Evolutionary conservation across 2,113 vertebrate species (phyloP).

Genomic region (Synchiropus splendidus): DNA sequence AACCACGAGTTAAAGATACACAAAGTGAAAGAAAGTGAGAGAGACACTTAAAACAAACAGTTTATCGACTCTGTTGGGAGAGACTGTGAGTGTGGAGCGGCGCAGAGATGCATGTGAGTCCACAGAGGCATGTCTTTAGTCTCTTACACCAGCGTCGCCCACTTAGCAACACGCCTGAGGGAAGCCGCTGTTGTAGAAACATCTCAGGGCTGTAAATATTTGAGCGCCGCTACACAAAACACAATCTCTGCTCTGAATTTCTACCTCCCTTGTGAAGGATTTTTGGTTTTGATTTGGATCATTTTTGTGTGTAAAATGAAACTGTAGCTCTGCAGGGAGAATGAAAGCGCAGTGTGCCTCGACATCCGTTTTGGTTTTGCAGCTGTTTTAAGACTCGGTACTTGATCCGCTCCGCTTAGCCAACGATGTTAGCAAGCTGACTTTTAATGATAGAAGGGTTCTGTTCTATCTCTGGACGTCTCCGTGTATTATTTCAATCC

Average conservation of each 20-base stretch:
- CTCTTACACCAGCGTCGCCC: constrained; percentile 30
- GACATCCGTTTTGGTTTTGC: too few species aligned
- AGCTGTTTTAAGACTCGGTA: too few species aligned
- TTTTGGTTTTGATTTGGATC: too few species aligned
- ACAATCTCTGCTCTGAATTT: constrained; percentile 16
- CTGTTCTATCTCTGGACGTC: constrained; percentile 35
- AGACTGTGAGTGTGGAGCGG: constrained; percentile 32
- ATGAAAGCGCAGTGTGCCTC: too few species aligned
- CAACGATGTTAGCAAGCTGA: constrained; percentile 83
- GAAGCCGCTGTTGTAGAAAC: constrained; percentile 29
- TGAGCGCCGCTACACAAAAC: constrained; percentile 19
- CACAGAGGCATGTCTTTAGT: constrained; percentile 40
- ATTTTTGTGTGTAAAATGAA: constrained; percentile 11
- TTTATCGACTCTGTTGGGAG: constrained; percentile 42
- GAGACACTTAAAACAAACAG: constrained; percentile 47
- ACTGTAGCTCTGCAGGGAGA: too few species aligned
- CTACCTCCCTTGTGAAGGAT: too few species aligned
- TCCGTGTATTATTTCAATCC: constrained; percentile 21
- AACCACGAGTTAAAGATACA: constrained; percentile 19
- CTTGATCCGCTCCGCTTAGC: constrained; percentile 31
- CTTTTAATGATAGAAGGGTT: constrained; percentile 77
- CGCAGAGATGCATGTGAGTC: constrained; percentile 37
- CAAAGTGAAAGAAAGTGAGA: constrained; percentile 40
- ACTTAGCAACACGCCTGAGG: constrained; percentile 38
- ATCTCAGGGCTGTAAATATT: constrained; percentile 35